Evolutionary conservation across 2,888 invertebrate genomes (phyloP).

Genomic region (Euproctis similis): DNA sequence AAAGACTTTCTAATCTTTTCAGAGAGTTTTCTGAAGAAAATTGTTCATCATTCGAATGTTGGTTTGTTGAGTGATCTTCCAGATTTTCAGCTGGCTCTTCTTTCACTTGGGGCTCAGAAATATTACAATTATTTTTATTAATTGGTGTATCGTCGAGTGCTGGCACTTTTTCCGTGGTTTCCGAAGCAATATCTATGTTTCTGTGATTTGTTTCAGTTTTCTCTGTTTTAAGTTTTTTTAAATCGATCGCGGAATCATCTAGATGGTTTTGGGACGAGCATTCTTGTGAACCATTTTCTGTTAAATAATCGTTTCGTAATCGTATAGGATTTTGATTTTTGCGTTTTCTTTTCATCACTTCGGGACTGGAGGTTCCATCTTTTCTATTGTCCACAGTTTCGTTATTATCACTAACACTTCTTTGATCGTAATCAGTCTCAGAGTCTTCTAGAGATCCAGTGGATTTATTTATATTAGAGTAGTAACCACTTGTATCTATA

Average conservation of each 20-base stretch:
- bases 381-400: constrained; percentile 54
- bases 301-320: constrained; percentile 71
- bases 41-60: constrained; percentile 30
- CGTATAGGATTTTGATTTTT: constrained; percentile 92
- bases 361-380: constrained; percentile 69
- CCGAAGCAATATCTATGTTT: constrained; percentile 44
- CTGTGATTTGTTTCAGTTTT: constrained; percentile 23
- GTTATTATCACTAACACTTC: constrained; percentile 58
- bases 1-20: constrained; percentile 85
- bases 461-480: constrained; percentile 56
- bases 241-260: constrained; percentile 47
- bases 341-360: constrained; percentile 86
- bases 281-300: constrained; percentile 30
- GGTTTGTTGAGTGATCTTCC: constrained; percentile 38
- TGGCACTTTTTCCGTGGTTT: constrained; percentile 17
- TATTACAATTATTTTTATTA: constrained; percentile 32
- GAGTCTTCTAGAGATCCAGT: constrained; percentile 59
- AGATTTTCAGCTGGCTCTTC: constrained; percentile 54
- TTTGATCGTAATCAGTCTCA: constrained; percentile 63
- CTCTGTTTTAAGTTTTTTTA: constrained; percentile 58
- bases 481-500: constrained; percentile 62
- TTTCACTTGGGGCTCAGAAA: constrained; percentile 55
- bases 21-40: constrained; percentile 80
- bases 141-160: constrained; percentile 42
- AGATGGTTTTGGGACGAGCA: constrained; percentile 33